Percentiles rank a stretch among this genome's conserved stretches.
Evolutionary conservation across 2,888 invertebrate species (phyloP).

Genomic region (Tubulanus polymorphus): DNA sequence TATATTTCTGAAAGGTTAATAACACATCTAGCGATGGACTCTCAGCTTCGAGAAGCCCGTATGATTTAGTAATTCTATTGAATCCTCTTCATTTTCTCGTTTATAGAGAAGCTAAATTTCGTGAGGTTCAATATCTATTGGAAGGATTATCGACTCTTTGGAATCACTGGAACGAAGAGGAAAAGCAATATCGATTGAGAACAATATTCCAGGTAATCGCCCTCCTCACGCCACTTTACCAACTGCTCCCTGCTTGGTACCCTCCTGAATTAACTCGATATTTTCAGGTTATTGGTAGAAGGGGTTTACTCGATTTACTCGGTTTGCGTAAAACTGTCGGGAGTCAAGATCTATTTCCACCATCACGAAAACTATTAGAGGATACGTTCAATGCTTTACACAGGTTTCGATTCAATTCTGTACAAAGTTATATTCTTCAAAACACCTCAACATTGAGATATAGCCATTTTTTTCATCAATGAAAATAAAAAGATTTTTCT

Average conservation of each 20-base stretch:
- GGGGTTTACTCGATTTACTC: slow-evolving; percentile 45
- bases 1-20: slow-evolving; percentile 39
- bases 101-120: slow-evolving; percentile 31
- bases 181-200: slow-evolving; percentile 33
- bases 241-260: not conserved
- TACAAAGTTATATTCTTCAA: too few relatives aligned
- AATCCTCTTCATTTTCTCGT: slow-evolving; percentile 24
- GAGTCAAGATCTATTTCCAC: slow-evolving; percentile 39
- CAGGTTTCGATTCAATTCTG: too few relatives aligned
- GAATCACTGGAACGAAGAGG: slow-evolving; percentile 33
- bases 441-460: too few relatives aligned
- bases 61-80: too few relatives aligned
- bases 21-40: not conserved
- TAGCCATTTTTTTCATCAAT: too few relatives aligned
- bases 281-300: slow-evolving; percentile 33
- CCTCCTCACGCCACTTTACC: not conserved
- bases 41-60: not conserved
- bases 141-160: slow-evolving; percentile 32
- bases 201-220: slow-evolving; percentile 27
- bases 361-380: slow-evolving; percentile 30
- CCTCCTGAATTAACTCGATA: not conserved
- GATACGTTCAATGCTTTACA: slow-evolving; percentile 37
- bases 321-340: slow-evolving; percentile 49
- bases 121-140: slow-evolving; percentile 17
- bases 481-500: too few relatives aligned